A percentile compares a stretch with the other conserved stretches of the same genome.
phyloP scores from a whole-genome alignment of 2,113 vertebrate genomes.

The Platichthys stellatus region DNA sequence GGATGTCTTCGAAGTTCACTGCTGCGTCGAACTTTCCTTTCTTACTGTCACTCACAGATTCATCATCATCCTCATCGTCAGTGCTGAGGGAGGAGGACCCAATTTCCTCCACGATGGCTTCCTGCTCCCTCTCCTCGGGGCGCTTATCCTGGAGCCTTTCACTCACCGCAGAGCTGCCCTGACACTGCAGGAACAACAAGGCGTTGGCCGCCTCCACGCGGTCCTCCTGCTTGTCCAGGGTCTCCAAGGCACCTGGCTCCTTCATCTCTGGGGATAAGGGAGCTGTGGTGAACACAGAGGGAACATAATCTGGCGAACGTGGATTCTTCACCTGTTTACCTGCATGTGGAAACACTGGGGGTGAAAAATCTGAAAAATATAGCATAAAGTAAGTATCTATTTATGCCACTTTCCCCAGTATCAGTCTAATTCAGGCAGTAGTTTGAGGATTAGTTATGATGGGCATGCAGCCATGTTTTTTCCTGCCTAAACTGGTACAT shows the following conservation, averaged over 20 bases:
- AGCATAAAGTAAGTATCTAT: background rate
- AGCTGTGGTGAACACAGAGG: constrained; percentile 75
- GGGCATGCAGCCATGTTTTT: background rate
- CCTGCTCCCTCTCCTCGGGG: constrained; percentile 30
- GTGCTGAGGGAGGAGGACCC: constrained; percentile 67
- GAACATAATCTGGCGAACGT: constrained; percentile 80
- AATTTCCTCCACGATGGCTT: constrained; percentile 57
- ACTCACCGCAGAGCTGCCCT: constrained; percentile 58
- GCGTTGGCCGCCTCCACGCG: constrained; percentile 84
- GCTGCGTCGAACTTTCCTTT: constrained; percentile 43
- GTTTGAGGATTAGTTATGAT: background rate
- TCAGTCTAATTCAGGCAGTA: background rate
- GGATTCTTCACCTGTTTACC: constrained; percentile 85
- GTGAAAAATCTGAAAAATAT: background rate
- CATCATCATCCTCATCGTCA: constrained; percentile 57
- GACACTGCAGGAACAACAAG: constrained; percentile 81
- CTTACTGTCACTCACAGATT: constrained; percentile 60
- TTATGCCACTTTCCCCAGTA: background rate
- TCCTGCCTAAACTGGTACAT: too few relatives aligned
- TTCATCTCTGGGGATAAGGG: constrained; percentile 73
- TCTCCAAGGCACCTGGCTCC: constrained; percentile 65
- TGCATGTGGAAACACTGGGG: constrained; percentile 28
- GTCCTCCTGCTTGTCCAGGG: constrained; percentile 80
- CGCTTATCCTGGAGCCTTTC: constrained; percentile 32
- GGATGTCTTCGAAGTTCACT: constrained; percentile 65